Base-by-base conservation (phyloP, 2,797 vertebrate genomes). In the Craterocephalus amniculus region DNA sequence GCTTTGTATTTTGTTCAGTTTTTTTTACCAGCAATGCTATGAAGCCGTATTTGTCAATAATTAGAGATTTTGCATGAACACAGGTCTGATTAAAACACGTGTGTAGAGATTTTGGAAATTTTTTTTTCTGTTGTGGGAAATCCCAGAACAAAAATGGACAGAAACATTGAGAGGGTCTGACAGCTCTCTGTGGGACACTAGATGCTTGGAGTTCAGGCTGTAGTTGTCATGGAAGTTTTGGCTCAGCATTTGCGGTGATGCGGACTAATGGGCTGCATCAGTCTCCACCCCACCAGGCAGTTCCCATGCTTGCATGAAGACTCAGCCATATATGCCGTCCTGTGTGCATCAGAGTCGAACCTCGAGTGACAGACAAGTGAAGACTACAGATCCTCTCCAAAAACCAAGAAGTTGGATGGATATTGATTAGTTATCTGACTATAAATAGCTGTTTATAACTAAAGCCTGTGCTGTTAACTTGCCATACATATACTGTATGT, bases 181-280 rank as follows among this genome's bases (percentile, higher is more conserved):
- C 58, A 22, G 72, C 77, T 34, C 82, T 65, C 81, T 58, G 83
- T 73, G 80, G 88, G 87, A 78, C 7, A 18, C 79, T 55, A 76
- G 74, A 86, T 90, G 83, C 77, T 90, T 91, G 48, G 65, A 54
- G 83, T 74, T 68, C 27, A 45, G 56, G 57, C 63, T 83, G 65
- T 56, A 59, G 92, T 93, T 92, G 93, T 90, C 89, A 93, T 93
- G 89, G 91, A 48, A 76, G 61, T 79, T 88, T 74, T 78, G 83
- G 69, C 81, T 72, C 74, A 74, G 74, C 76, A 79, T 75, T 88
- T 80, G 62, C 79, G 84, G 87, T 76, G 76, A 85, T 84, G 86
- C 31, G 57, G 60, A 68, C 74, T 87, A 91, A 91, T 90, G 87
- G 77, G 70, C 66, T 74, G 36, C 56, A 72, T 70, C 69, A 29